Conservation (phyloP, 53 echinoderm and acorn worm species). For the Paelopatides confundens region DNA sequence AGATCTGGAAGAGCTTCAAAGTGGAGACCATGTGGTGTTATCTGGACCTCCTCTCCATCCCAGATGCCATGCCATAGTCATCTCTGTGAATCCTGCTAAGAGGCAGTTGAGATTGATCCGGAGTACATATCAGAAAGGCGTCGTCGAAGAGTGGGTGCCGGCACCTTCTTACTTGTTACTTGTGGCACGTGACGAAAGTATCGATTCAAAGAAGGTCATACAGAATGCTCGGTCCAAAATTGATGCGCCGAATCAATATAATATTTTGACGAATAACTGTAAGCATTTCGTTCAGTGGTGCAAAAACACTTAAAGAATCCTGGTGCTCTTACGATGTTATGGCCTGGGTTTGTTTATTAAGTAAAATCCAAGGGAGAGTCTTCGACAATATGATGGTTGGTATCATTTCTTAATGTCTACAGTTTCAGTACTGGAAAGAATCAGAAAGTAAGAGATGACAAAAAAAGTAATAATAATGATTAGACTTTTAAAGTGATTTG, state of each 20-base stretch:
- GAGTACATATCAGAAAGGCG: constrained; percentile 2
- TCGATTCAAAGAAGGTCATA: neutral
- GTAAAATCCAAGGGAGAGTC: too few species aligned
- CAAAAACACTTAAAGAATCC: neutral
- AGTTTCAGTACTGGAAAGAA: too few species aligned
- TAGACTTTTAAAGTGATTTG: too few species aligned
- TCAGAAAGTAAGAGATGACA: too few species aligned
- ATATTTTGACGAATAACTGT: neutral
- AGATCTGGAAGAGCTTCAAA: neutral
- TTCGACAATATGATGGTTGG: too few species aligned
- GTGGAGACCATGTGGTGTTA: constrained; percentile 11
- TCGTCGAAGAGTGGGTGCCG: neutral
- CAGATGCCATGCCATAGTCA: constrained; percentile 6
- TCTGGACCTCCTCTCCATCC: neutral
- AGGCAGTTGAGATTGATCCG: neutral
- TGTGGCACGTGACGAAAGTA: neutral
- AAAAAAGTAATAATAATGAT: too few species aligned
- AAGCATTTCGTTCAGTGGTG: neutral
- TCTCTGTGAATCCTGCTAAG: neutral
- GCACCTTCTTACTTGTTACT: neutral
- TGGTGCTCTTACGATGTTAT: too few species aligned
- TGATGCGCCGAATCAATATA: neutral
- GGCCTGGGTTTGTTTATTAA: too few species aligned
- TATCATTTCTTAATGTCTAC: too few species aligned
- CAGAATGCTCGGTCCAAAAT: neutral